phyloP scores from a whole-genome alignment of 2,888 invertebrate species.

The Sinodicranocentrus sp. region DNA sequence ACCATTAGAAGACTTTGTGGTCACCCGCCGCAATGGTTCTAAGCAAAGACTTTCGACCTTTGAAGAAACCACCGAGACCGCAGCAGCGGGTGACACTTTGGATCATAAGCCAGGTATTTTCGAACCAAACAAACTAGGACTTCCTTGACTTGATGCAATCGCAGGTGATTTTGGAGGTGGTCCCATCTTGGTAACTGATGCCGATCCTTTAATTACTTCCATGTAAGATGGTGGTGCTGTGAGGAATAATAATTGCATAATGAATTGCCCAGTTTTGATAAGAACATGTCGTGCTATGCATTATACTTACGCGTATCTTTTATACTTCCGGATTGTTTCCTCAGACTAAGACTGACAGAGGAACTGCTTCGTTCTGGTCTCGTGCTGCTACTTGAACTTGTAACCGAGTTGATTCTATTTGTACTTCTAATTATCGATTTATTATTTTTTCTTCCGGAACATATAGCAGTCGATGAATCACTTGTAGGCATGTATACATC shows the following conservation, averaged over 20 bases:
- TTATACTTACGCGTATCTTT: conserved; percentile 53
- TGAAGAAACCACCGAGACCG: conserved; percentile 55
- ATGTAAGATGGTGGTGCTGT: conserved; percentile 70
- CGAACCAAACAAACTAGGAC: conserved; percentile 55
- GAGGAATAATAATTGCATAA: too few relatives aligned
- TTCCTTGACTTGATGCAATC: conserved; percentile 36
- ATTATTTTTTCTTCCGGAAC: conserved; percentile 68
- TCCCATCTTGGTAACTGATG: conserved; percentile 49
- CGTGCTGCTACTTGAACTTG: conserved; percentile 60
- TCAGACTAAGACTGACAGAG: conserved; percentile 48
- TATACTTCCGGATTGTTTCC: conserved; percentile 42
- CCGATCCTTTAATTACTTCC: conserved; percentile 63
- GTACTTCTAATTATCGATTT: conserved; percentile 47
- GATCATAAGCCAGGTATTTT: conserved; percentile 70
- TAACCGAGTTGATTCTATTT: conserved; percentile 46
- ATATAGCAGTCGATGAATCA: conserved; percentile 60
- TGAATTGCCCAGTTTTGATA: too few relatives aligned
- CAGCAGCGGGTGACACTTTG: conserved; percentile 70
- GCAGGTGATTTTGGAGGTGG: conserved; percentile 36
- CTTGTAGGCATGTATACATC: conserved; percentile 68
- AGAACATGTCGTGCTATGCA: too few relatives aligned
- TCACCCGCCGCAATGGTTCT: conserved; percentile 59
- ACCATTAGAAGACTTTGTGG: conserved; percentile 25
- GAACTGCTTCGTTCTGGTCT: conserved; percentile 58
- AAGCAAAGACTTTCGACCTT: conserved; percentile 55